Evolutionary conservation across 2,113 vertebrate species (phyloP), one percentile per base, ranked within the genome.

Genomic region (Lophochroa leadbeateri): DNA sequence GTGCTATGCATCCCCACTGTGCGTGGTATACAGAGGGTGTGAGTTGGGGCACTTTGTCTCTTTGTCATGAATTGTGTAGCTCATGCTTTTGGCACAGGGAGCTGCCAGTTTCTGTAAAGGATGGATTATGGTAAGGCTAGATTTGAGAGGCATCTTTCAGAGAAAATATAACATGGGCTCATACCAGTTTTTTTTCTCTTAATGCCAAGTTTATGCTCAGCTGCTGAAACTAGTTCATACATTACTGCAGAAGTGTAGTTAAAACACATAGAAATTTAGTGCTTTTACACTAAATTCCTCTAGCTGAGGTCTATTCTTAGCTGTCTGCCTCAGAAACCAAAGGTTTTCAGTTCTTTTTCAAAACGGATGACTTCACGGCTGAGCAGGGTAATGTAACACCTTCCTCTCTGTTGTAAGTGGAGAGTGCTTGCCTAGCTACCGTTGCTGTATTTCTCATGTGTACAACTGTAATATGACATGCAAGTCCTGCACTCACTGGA

Each of bases 401-500:
- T 33, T 13, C 52, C 58, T 72, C 9, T 47, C 74, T 44, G 70
- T 39, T 4, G 0, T 3, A 39, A 85, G 49, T 1, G 10, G 25
- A 41, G 78, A 49, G 41, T 2, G 31, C 90, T 75, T 57, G 71
- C 90, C 82, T 81, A 77, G 96, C 60, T 90, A 87, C 96, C 0
- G 63, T 96, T 94, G 94, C 94, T 92, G 94, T 94, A 82, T 94
- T 96, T 21, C 92, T 86, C 67, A 3, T 83, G 88, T 80, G 92
- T 63, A 53, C 46, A 35, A 9, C 93, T 83, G 93, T n/a, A 67
- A 10, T 29, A 1, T 11, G 29, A 83, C 82, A 5, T 77, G 82
- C 79, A 19, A 35, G 67, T 13, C 79, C 93, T 46, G 28, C 90
- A 1, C 82, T 28, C n/a, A 2, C 67, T 93, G 92, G n/a, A 96